Conservation (phyloP, 92 coral and sea anemone genomes). For the Porites divaricata region DNA sequence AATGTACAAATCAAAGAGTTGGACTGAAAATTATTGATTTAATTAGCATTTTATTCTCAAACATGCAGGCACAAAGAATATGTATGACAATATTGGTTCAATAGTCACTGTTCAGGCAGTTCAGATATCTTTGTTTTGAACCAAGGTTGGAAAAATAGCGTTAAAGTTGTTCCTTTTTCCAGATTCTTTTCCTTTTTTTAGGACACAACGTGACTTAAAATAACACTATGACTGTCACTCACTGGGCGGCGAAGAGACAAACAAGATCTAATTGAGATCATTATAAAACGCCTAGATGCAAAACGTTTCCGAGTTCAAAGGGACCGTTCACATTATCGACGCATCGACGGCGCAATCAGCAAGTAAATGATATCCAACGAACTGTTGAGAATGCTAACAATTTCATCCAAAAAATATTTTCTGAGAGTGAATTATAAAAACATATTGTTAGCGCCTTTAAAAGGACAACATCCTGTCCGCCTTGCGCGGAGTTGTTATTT, state of each 20-base stretch:
- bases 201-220: conserved; percentile 8
- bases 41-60: too few species aligned
- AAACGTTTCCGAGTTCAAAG: conserved; percentile 37
- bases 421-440: conserved; percentile 43
- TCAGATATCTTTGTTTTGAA: too few species aligned
- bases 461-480: conserved; percentile 23
- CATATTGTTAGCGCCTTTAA: conserved; percentile 54
- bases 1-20: too few species aligned
- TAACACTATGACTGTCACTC: conserved; percentile 10
- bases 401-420: conserved; percentile 18
- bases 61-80: too few species aligned
- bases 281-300: conserved; percentile 9
- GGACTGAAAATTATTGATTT: too few species aligned
- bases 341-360: conserved; percentile 23
- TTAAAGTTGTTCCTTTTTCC: background rate
- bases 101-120: too few species aligned
- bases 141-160: background rate
- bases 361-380: conserved; percentile 1
- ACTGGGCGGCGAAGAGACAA: conserved; percentile 17
- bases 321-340: conserved; percentile 35
- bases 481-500: conserved; percentile 2
- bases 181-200: background rate
- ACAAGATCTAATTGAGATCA: conserved; percentile 26
- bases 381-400: conserved; percentile 17
- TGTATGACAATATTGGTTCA: too few species aligned